These are phyloP conservation scores for Meloidogyne chitwoodi DNA, from an alignment of 1,140 invertebrate genomes.

Conservation along the genomic window DNA sequence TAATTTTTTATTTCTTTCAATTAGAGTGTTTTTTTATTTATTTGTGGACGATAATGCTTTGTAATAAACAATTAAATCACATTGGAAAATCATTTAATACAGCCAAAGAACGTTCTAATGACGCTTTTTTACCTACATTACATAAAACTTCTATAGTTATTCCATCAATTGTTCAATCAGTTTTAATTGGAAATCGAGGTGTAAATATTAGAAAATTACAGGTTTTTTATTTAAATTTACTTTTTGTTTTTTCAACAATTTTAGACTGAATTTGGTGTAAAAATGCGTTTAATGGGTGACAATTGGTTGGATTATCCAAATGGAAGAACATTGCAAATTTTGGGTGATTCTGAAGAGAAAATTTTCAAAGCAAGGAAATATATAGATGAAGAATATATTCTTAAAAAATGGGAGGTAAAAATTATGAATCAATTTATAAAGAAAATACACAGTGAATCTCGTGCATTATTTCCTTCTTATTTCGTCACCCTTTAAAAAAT, in stretches of 20 bases:
- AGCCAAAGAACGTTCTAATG: neutral
- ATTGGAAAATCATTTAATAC: neutral
- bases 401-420: conserved; percentile 6
- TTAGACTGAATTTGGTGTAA: conserved; percentile 6
- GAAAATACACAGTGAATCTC: no score
- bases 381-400: conserved; percentile 11
- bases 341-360: conserved; percentile 4
- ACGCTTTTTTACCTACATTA: neutral
- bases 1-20: no score
- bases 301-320: conserved; percentile 18
- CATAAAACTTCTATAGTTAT: neutral
- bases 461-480: no score
- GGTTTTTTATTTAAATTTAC: neutral
- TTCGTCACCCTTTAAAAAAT: no score
- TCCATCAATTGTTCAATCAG: neutral
- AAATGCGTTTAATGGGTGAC: conserved; percentile 9
- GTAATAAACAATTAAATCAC: neutral
- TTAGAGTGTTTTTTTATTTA: no score
- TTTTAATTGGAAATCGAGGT: conserved; percentile 6
- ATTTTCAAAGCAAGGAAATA: neutral
- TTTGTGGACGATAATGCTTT: neutral
- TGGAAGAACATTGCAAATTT: conserved; percentile 4
- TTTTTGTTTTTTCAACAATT: neutral
- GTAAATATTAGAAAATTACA: conserved; percentile 8
- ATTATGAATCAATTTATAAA: neutral